A percentile compares a stretch with the other conserved stretches of the same genome.
phyloP scores from a whole-genome alignment of 2,888 invertebrate species.

The Spodoptera exigua region DNA sequence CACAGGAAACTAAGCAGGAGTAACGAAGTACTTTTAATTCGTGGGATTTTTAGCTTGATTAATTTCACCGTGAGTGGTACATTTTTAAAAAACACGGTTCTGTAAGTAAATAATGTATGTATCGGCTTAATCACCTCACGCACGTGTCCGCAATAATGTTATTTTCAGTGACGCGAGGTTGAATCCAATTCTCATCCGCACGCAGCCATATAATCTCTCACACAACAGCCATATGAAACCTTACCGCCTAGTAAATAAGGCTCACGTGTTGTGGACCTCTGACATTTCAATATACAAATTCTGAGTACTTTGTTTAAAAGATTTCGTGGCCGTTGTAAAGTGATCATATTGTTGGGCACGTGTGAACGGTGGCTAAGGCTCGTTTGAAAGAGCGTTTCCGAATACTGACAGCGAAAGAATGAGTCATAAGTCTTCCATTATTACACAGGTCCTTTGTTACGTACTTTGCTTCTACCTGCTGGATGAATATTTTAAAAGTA shows the following conservation, averaged over 20 bases:
- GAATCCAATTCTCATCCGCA: conserved; percentile 78
- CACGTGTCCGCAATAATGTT: conserved; percentile 79
- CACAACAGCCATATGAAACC: conserved; percentile 75
- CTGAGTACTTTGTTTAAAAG: conserved; percentile 49
- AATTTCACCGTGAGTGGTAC: conserved; percentile 25
- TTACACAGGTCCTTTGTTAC: conserved; percentile 63
- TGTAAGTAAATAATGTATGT: conserved; percentile 64
- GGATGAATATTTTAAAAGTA: conserved; percentile 48
- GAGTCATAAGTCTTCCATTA: conserved; percentile 69
- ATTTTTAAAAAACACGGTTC: conserved; percentile 45
- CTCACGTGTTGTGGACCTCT: conserved; percentile 48
- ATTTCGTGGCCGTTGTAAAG: conserved; percentile 55
- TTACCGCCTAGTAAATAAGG: conserved; percentile 73
- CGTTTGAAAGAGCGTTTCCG: conserved; percentile 63
- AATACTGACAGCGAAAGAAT: conserved; percentile 67
- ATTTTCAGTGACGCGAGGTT: conserved; percentile 79
- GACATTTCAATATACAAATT: conserved; percentile 46
- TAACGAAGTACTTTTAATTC: conserved; percentile 39
- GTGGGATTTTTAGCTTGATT: conserved; percentile 35
- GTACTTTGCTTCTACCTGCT: conserved; percentile 66
- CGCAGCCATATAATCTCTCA: conserved; percentile 82
- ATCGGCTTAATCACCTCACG: conserved; percentile 69
- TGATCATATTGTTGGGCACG: conserved; percentile 60
- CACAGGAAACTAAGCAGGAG: conserved; percentile 53
- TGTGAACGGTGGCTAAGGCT: conserved; percentile 62